These are phyloP conservation scores for Eucera pruinosa DNA, from an alignment of 2,888 invertebrate species.

Conservation along the genomic window DNA sequence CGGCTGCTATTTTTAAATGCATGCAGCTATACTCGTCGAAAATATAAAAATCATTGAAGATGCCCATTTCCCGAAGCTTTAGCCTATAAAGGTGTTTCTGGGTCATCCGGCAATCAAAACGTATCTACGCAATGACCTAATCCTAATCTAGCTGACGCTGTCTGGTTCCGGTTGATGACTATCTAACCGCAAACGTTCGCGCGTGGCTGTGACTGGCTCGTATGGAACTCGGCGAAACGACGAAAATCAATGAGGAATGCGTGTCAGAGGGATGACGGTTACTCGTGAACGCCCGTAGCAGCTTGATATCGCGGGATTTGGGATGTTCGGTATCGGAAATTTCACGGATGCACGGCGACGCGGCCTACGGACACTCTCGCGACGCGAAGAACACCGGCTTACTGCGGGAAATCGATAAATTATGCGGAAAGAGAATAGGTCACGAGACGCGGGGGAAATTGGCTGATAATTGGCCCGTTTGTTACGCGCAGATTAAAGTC, in stretches of 20 bases:
- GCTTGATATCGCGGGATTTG: conserved; percentile 30
- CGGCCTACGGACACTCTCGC: not conserved
- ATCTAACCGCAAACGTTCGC: conserved; percentile 6
- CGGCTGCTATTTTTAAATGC: too few species aligned
- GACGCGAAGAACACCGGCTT: conserved; percentile 17
- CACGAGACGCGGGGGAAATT: conserved; percentile 35
- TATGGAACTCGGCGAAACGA: conserved; percentile 17
- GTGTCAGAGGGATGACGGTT: conserved; percentile 37
- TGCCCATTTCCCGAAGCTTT: too few species aligned
- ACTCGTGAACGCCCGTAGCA: conserved; percentile 4
- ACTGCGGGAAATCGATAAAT: conserved; percentile 37
- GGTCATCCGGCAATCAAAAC: not conserved
- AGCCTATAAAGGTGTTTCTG: not conserved
- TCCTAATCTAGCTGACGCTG: too few species aligned
- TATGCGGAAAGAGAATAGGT: conserved; percentile 47
- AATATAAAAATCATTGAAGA: too few species aligned
- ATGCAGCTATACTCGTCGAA: too few species aligned
- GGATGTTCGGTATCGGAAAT: conserved; percentile 45
- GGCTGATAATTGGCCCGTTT: conserved; percentile 48
- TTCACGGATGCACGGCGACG: conserved; percentile 34
- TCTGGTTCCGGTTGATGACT: too few species aligned
- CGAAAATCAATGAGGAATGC: conserved; percentile 58
- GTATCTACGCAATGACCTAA: not conserved
- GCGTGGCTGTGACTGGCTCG: not conserved
- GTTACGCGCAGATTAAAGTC: conserved; percentile 50